Conservation (phyloP, 2,888 invertebrate genomes). For the Pantelozetes paolii region DNA sequence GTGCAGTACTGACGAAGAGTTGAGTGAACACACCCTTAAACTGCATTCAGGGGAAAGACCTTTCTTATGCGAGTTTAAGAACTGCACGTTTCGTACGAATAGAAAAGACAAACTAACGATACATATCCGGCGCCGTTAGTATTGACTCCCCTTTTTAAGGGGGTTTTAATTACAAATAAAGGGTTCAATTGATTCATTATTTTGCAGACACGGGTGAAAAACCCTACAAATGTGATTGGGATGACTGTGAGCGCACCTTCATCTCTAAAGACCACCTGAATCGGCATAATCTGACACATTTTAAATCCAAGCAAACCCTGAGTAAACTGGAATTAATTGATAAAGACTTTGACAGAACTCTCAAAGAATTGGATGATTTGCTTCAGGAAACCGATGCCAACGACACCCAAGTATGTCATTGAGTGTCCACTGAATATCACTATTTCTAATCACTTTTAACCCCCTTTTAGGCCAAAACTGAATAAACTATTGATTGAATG, state of each 20-base stretch:
- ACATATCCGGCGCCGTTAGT: constrained; percentile 46
- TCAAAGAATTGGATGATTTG: constrained; percentile 20
- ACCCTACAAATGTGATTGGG: constrained; percentile 63
- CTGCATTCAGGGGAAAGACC: constrained; percentile 66
- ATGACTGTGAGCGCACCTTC: constrained; percentile 2
- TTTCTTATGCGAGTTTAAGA: constrained; percentile 60
- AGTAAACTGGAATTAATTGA: constrained; percentile 5
- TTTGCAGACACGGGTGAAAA: constrained; percentile 58
- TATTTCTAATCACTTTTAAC: no score
- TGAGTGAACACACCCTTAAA: neutral
- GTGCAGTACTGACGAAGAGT: constrained; percentile 3
- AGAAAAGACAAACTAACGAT: constrained; percentile 48
- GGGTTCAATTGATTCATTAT: no score
- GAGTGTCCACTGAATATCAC: no score
- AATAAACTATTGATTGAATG: no score
- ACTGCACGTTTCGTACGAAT: constrained; percentile 46
- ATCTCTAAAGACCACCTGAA: constrained; percentile 4
- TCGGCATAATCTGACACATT: constrained; percentile 7
- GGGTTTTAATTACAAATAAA: no score
- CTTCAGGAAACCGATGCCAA: constrained; percentile 1
- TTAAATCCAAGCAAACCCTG: neutral
- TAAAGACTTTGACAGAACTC: constrained; percentile 9
- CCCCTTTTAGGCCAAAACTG: no score
- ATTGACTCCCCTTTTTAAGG: neutral
- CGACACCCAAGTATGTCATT: neutral